These are phyloP conservation scores for Trichonephila inaurata DNA, from an alignment of 1,140 invertebrate species.

Conservation along the genomic window DNA sequence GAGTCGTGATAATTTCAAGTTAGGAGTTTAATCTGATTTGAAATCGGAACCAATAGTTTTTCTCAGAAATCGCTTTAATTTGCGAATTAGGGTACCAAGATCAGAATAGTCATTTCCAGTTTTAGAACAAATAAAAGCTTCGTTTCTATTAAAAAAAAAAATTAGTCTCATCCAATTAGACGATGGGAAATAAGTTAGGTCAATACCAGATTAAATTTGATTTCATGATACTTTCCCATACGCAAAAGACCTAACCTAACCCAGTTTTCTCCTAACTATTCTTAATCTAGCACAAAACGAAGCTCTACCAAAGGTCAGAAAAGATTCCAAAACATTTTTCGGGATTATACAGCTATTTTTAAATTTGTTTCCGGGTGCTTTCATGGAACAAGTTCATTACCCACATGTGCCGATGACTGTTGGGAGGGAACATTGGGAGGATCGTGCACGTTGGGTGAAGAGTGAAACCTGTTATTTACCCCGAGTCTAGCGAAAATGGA, in stretches of 20 bases:
- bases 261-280: not conserved
- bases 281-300: not conserved
- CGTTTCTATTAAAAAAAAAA: no score
- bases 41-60: no score
- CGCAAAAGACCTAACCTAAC: not conserved
- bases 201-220: no score
- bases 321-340: not conserved
- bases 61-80: no score
- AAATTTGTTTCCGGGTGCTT: conserved; percentile 14
- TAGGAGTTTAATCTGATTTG: no score
- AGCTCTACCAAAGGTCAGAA: not conserved
- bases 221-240: not conserved
- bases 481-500: not conserved
- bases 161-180: no score
- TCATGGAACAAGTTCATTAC: conserved; percentile 22
- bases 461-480: conserved; percentile 28
- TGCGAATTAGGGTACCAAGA: no score
- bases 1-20: no score
- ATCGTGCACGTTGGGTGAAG: not conserved
- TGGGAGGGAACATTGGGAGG: not conserved
- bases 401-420: not conserved
- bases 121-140: no score
- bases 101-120: no score
- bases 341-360: conserved; percentile 30
- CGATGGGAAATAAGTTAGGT: no score